Evolutionary conservation across 2,113 vertebrate genomes (phyloP).

Genomic region (Probosciger aterrimus): DNA sequence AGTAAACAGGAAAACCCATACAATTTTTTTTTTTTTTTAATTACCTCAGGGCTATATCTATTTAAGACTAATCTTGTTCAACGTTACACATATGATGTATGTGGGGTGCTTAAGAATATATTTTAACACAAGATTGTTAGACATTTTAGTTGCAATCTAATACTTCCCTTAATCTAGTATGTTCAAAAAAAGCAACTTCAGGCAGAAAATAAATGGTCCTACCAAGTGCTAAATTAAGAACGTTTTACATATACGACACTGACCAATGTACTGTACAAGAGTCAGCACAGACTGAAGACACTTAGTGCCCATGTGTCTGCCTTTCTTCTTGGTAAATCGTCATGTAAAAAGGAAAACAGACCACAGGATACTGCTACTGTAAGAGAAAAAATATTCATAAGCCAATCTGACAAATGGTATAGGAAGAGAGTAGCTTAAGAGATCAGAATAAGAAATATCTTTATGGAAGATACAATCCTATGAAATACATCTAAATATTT

Average conservation of each 20-base stretch:
- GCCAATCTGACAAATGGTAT: neutral
- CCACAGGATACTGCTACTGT: neutral
- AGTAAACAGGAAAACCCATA: neutral
- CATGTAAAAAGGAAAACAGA: neutral
- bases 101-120: neutral
- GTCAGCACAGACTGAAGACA: neutral
- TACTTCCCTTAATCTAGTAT: neutral
- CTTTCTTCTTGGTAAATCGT: neutral
- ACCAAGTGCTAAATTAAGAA: neutral
- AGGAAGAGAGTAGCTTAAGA: neutral
- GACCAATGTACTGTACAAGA: neutral
- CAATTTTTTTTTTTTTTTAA: neutral
- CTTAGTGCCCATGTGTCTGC: neutral
- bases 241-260: neutral
- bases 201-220: neutral
- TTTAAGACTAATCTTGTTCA: neutral
- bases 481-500: neutral
- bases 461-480: neutral
- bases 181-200: neutral
- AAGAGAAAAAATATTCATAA: neutral
- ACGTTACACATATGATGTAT: neutral
- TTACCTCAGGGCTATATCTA: neutral
- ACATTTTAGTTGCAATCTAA: neutral
- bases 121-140: neutral
- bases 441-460: neutral